Evolutionary conservation across 2,113 vertebrate genomes (phyloP).

Genomic region (Irena cyanogastra): DNA sequence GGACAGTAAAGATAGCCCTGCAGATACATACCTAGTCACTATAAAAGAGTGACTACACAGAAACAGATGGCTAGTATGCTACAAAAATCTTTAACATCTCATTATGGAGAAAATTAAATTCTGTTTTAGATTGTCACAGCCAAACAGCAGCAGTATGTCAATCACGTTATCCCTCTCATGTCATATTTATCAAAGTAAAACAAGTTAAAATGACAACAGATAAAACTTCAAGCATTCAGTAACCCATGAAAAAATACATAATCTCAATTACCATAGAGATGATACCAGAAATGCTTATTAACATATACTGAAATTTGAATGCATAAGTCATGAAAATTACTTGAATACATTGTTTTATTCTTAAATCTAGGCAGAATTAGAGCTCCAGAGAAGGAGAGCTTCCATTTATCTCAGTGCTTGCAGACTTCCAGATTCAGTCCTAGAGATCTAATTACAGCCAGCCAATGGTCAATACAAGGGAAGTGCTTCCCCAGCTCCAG

Average conservation of each 20-base stretch:
- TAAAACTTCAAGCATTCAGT: not conserved
- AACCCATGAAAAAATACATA: not conserved
- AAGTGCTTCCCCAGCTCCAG: not conserved
- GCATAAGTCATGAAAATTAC: not conserved
- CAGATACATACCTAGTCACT: not conserved
- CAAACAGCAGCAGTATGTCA: slow-evolving; percentile 16
- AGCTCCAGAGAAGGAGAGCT: not conserved
- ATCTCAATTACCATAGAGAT: not conserved
- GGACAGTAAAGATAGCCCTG: not conserved
- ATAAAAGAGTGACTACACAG: not conserved
- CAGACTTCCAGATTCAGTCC: not conserved
- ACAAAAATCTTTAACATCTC: slow-evolving; percentile 22
- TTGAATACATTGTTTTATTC: not conserved
- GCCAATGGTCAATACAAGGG: not conserved
- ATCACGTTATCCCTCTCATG: not conserved
- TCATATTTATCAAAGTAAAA: slow-evolving; percentile 19
- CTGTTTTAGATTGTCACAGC: not conserved
- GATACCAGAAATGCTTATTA: not conserved
- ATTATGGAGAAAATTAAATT: slow-evolving; percentile 12
- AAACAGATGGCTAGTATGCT: slow-evolving; percentile 16
- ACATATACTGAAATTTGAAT: not conserved
- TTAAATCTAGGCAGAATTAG: not conserved
- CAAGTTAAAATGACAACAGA: not conserved
- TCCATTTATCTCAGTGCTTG: not conserved
- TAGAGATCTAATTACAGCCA: not conserved